These are phyloP conservation scores for Coluber constrictor DNA, from an alignment of 2,797 vertebrate species.

Conservation along the genomic window DNA sequence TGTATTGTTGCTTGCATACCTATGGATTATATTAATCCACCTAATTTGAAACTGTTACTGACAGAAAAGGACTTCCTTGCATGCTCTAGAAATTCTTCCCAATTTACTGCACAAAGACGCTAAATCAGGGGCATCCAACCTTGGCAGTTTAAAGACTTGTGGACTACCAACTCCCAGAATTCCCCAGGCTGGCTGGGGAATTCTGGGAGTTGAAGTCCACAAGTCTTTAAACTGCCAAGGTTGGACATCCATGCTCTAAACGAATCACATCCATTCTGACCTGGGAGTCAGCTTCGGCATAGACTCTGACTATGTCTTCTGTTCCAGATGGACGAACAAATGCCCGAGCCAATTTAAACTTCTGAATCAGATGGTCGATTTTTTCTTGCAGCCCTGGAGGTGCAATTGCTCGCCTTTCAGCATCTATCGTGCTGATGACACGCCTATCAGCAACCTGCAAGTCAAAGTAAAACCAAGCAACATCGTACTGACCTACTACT, in stretches of 20 bases:
- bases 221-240: neutral
- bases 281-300: conserved; percentile 91
- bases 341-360: conserved; percentile 76
- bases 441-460: conserved; percentile 84
- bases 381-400: conserved; percentile 85
- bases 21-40: neutral
- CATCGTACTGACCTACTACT: neutral
- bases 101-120: rapidly evolving
- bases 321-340: conserved; percentile 95
- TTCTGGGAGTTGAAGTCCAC: neutral
- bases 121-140: rapidly evolving
- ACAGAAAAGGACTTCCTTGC: neutral
- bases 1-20: neutral
- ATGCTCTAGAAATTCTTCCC: neutral
- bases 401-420: conserved; percentile 80
- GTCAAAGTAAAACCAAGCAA: neutral
- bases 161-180: neutral
- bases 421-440: conserved; percentile 85
- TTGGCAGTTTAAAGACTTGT: neutral
- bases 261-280: conserved; percentile 65
- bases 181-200: neutral
- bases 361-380: conserved; percentile 81
- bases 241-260: neutral
- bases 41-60: neutral
- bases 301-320: conserved; percentile 89